Evolutionary conservation across 2,888 invertebrate species (phyloP), one percentile per base, ranked within the genome.

Genomic region (Troides oblongomaculatus): DNA sequence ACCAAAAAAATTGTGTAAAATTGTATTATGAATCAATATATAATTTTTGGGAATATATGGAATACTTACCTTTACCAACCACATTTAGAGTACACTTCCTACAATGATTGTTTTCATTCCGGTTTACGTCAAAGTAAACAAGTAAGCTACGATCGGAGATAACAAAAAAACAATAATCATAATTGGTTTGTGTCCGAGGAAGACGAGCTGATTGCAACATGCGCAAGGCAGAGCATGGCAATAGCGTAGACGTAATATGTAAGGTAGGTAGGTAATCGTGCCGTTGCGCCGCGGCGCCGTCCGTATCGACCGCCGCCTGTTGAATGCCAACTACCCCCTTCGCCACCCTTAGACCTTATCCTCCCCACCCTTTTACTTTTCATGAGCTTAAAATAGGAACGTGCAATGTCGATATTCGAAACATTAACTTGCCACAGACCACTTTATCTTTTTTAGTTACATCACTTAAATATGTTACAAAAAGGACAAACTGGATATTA

Each of bases 351-450:
- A 85, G 84, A 84, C 84, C 83, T 79, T 79, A 80, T 50, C 18
- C 14, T 14, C 80, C 82, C 83, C 84, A 77, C 80, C 85, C 85
- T 79, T 81, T 81, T 81, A 87, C 87, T 88, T 90, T 90, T 90
- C 90, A 91, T 89, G 87, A 90, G 90, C 89, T 90, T 86, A 91
- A 92, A 92, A 92, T 92, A 92, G 90, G 88, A 87, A 83, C 86
- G 84, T 86, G 86, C 85, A 85, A 84, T 90, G 89, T 89, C 91
- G 90, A 91, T 91, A 88, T 90, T 90, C 86, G 85, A 88, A 86
- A 88, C 86, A 90, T 88, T 89, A 86, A 84, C 87, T 83, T 80
- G 77, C 78, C 79, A 84, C 81, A 84, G 85, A 84, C 85, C 85
- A 79, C 81, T 80, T 81, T 71, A 73, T 73, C 74, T 74, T 73